phyloP scores from a whole-genome alignment of 2,113 vertebrate genomes.

The Tachycineta bicolor region DNA sequence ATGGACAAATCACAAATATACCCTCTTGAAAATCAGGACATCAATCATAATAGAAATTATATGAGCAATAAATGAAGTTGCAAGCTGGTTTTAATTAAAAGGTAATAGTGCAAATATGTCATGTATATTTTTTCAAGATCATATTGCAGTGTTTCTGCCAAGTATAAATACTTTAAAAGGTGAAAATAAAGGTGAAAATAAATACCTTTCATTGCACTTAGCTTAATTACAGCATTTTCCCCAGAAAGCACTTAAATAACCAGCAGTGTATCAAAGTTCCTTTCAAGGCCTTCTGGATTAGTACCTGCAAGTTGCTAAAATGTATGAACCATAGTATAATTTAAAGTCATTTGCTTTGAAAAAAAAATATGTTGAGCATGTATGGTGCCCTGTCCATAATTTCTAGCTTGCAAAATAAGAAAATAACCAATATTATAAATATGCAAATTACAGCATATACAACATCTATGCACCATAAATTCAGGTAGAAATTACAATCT shows the following conservation, averaged over 20 bases:
- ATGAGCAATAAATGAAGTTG: neutral
- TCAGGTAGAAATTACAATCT: neutral
- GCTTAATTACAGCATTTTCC: neutral
- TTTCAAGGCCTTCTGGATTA: neutral
- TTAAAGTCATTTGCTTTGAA: neutral
- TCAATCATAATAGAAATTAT: neutral
- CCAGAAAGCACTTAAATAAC: neutral
- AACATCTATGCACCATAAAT: neutral
- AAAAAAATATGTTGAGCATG: neutral
- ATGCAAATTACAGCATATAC: neutral
- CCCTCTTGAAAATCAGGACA: neutral
- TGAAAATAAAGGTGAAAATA: slow-evolving; percentile 10
- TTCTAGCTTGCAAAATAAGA: neutral
- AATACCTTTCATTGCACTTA: neutral
- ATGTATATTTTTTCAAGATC: neutral
- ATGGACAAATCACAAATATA: neutral
- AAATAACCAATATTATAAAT: neutral
- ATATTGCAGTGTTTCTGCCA: neutral
- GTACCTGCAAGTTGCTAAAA: neutral
- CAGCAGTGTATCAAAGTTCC: neutral
- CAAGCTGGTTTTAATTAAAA: slow-evolving; percentile 33
- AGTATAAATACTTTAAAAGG: neutral
- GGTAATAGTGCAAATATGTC: neutral
- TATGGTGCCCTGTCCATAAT: neutral
- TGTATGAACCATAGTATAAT: neutral